These are phyloP conservation scores for Nymphalis polychloros DNA, from an alignment of 2,888 invertebrate species.

Conservation along the genomic window DNA sequence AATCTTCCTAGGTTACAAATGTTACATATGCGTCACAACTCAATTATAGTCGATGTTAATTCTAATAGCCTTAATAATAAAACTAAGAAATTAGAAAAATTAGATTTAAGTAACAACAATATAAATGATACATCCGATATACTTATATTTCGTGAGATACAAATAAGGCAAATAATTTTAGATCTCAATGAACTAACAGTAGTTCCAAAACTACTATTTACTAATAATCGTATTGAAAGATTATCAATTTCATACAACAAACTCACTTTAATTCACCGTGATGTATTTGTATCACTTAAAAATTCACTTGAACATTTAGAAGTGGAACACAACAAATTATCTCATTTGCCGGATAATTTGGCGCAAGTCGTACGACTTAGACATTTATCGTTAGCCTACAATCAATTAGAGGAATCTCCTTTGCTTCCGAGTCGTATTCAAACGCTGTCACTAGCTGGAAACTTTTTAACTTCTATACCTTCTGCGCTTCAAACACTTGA, in stretches of 20 bases:
- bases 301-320: constrained; percentile 90
- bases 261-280: constrained; percentile 85
- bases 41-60: constrained; percentile 64
- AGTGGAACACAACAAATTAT: constrained; percentile 89
- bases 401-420: constrained; percentile 83
- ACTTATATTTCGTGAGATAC: constrained; percentile 86
- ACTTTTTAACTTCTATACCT: constrained; percentile 88
- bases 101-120: constrained; percentile 92
- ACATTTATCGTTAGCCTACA: constrained; percentile 91
- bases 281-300: constrained; percentile 87
- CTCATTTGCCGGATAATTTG: constrained; percentile 86
- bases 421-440: constrained; percentile 86
- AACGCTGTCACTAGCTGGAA: constrained; percentile 90
- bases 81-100: constrained; percentile 87
- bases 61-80: constrained; percentile 72
- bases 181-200: constrained; percentile 88
- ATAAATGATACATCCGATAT: constrained; percentile 85
- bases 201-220: constrained; percentile 85
- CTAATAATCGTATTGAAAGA: constrained; percentile 86
- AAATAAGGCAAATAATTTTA: constrained; percentile 90
- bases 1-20: constrained; percentile 85
- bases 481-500: constrained; percentile 86
- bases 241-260: constrained; percentile 91
- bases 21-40: constrained; percentile 84
- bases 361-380: constrained; percentile 85